A percentile compares a stretch with the other conserved stretches of the same genome.
Conservation (phyloP, 2,888 invertebrate genomes). For the Biston stratarius region DNA sequence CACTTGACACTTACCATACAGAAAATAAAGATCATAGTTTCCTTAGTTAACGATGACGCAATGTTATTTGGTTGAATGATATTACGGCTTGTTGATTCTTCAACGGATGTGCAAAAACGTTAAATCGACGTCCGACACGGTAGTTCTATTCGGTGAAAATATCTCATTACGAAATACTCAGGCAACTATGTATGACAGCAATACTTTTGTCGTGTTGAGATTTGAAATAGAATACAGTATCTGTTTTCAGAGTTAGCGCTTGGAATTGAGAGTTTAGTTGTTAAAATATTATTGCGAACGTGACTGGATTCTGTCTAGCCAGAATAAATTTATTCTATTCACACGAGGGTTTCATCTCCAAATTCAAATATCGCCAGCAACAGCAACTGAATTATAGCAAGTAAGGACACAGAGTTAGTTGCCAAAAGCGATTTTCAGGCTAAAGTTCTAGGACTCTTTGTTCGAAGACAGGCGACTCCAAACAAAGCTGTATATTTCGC, state of each 20-base stretch:
- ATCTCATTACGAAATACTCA: conserved; percentile 38
- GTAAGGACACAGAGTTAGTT: conserved; percentile 4
- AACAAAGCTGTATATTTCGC: conserved; percentile 45
- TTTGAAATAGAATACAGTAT: conserved; percentile 20
- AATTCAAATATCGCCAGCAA: conserved; percentile 33
- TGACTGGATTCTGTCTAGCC: conserved; percentile 33
- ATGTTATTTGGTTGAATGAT: conserved; percentile 53
- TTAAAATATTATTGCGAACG: conserved; percentile 28
- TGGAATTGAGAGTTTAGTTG: conserved; percentile 21
- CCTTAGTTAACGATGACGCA: conserved; percentile 53
- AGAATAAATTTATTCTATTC: conserved; percentile 34
- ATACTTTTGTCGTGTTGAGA: conserved; percentile 12
- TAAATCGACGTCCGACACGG: conserved; percentile 38
- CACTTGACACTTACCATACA: conserved; percentile 52
- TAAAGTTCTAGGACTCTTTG: conserved; percentile 29
- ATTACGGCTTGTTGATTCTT: conserved; percentile 52
- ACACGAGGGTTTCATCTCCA: conserved; percentile 35
- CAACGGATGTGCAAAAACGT: conserved; percentile 50
- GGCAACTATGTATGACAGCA: conserved; percentile 33
- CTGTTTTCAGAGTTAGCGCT: conserved; percentile 6
- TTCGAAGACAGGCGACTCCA: conserved; percentile 32
- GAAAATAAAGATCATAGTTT: conserved; percentile 54
- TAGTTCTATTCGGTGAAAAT: conserved; percentile 41
- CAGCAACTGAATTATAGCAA: conserved; percentile 24
- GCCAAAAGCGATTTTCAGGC: conserved; percentile 18